These are phyloP conservation scores for Machimus rusticus DNA, from an alignment of 2,888 invertebrate species.

Conservation along the genomic window DNA sequence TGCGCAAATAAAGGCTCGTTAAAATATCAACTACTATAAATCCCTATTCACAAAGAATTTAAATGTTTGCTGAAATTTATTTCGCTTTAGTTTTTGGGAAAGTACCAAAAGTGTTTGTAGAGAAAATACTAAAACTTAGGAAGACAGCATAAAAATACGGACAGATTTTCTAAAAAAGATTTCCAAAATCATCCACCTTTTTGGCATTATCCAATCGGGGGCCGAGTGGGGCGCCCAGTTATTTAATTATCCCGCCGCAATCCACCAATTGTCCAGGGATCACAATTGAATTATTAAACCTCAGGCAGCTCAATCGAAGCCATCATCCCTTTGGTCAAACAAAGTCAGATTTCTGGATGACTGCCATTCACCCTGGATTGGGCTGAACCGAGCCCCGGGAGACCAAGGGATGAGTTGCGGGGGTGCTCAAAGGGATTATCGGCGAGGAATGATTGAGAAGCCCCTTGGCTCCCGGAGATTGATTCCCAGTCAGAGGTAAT, in stretches of 20 bases:
- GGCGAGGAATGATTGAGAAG: neutral
- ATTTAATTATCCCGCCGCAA: neutral
- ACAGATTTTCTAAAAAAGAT: no score
- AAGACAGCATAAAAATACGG: no score
- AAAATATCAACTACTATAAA: no score
- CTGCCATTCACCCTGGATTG: neutral
- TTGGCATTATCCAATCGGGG: neutral
- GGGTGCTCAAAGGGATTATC: conserved; percentile 27
- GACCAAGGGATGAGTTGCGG: neutral
- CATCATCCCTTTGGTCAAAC: conserved; percentile 5
- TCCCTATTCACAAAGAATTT: no score
- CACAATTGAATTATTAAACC: conserved; percentile 28
- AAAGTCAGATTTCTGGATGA: neutral
- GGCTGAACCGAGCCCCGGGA: neutral
- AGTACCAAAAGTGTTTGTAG: no score
- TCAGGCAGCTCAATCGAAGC: neutral
- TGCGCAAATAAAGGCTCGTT: no score
- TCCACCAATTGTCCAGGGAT: conserved; percentile 31
- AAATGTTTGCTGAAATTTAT: no score
- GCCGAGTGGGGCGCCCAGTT: neutral
- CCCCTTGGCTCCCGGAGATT: conserved; percentile 16
- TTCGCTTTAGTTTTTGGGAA: no score
- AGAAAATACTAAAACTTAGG: no score
- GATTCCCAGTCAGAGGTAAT: conserved; percentile 13
- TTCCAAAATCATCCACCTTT: neutral